Percentiles rank a stretch among this genome's conserved stretches.
These are phyloP conservation scores for Trilocha varians DNA, from an alignment of 2,888 invertebrate species.

Conservation along the genomic window DNA sequence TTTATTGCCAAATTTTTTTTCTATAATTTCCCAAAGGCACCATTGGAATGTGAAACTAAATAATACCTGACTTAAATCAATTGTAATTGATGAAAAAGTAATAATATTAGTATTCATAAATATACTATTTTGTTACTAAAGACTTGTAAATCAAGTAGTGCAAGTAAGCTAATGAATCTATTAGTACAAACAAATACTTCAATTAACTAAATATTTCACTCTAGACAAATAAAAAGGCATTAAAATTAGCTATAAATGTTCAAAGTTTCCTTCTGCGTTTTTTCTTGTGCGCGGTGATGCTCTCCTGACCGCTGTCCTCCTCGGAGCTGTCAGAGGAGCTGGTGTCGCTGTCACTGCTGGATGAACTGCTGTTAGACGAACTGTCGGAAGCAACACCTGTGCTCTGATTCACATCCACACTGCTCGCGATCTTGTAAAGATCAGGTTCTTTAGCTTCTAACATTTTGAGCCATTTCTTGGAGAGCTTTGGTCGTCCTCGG, in stretches of 20 bases:
- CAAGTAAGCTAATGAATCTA: too few relatives aligned
- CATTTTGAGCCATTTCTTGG: slow-evolving; percentile 90
- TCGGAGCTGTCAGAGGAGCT: slow-evolving; percentile 72
- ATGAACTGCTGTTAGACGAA: slow-evolving; percentile 90
- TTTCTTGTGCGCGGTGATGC: slow-evolving; percentile 87
- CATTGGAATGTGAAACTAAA: too few relatives aligned
- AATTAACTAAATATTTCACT: background rate
- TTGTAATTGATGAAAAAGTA: too few relatives aligned
- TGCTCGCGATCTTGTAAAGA: slow-evolving; percentile 83
- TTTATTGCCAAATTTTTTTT: too few relatives aligned
- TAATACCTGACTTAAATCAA: too few relatives aligned
- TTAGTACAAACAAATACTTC: slow-evolving; percentile 49
- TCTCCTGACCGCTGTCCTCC: slow-evolving; percentile 90
- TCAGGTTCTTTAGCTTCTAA: slow-evolving; percentile 82
- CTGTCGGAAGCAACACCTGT: slow-evolving; percentile 96
- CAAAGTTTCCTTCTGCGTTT: slow-evolving; percentile 78
- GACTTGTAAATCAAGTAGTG: too few relatives aligned
- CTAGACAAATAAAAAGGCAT: slow-evolving; percentile 12
- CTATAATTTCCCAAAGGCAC: too few relatives aligned
- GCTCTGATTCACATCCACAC: slow-evolving; percentile 87
- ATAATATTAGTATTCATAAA: too few relatives aligned
- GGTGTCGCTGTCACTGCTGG: slow-evolving; percentile 77
- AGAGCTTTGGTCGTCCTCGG: slow-evolving; percentile 94
- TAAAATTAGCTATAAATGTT: slow-evolving; percentile 29
- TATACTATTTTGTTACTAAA: too few relatives aligned